Conservation (phyloP, 1,140 invertebrate species). For the Psix sp. region DNA sequence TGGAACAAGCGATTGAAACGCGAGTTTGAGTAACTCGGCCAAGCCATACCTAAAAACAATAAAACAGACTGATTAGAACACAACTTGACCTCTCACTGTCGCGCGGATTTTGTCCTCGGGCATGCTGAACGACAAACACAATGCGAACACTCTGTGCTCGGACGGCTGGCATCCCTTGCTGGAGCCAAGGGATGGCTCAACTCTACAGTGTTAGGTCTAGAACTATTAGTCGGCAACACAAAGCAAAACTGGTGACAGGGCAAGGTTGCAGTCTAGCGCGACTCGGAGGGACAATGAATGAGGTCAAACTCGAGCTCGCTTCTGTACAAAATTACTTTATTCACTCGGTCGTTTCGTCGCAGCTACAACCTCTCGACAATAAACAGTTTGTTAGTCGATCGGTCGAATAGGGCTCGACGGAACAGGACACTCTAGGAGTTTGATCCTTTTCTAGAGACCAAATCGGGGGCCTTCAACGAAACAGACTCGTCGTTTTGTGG, state of each 20-base stretch:
- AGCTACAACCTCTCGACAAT: constrained; percentile 14
- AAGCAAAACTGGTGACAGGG: constrained; percentile 20
- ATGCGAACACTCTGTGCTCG: constrained; percentile 10
- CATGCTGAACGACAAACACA: constrained; percentile 49
- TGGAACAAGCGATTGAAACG: constrained; percentile 31
- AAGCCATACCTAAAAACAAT: constrained; percentile 57
- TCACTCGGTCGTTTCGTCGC: constrained; percentile 14
- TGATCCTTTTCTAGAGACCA: too few species aligned
- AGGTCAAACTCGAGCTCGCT: constrained; percentile 12
- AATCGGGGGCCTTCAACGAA: too few species aligned
- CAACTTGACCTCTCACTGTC: constrained; percentile 8
- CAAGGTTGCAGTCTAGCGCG: background rate
- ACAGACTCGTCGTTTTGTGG: too few species aligned
- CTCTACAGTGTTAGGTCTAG: constrained; percentile 16
- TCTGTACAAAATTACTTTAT: constrained; percentile 51
- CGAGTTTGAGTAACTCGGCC: constrained; percentile 46
- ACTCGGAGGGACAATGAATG: background rate
- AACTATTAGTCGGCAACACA: constrained; percentile 41
- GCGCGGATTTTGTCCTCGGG: too few species aligned
- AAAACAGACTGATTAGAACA: constrained; percentile 44
- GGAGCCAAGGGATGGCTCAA: constrained; percentile 12
- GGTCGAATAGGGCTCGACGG: too few species aligned
- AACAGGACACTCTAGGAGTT: too few species aligned
- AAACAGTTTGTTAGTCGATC: background rate
- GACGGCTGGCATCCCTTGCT: constrained; percentile 8